Evolutionary conservation across 2,113 vertebrate genomes (phyloP), one percentile per base, ranked within the genome.

Genomic region (Nothocercus julius): DNA sequence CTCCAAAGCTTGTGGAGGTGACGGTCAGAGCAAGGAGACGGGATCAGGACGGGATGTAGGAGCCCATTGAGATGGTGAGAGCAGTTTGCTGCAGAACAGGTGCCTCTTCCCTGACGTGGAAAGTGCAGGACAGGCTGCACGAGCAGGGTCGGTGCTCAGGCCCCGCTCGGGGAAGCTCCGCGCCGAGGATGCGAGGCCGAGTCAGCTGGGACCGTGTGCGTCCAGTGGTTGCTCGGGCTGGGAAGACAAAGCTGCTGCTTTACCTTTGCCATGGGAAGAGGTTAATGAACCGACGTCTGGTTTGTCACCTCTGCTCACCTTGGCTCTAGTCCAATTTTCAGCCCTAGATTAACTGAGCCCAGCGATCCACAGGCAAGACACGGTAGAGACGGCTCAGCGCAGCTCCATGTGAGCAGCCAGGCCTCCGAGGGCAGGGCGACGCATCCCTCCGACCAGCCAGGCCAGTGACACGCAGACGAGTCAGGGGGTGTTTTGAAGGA

Each of bases 261-360:
- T 13, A 7, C 70, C 44, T 15, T 70, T 18, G 72, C 1, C 0
- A 5, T 1, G 58, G 77, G 67, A 53, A 54, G 86, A 95, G 94
- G 93, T 94, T 96, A 96, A 96, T 74, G 93, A 96, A 19, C 58
- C 44, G 54, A 40, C 19, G 85, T 9, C 74, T 84, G 89, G 53
- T 90, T 96, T 96, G 90, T 88, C 96, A 96, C 93, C 93, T 96
- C 88, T 1, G 0, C 30, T 28, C 90, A 93, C 93, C 93, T 85
- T 54, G 86, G 83, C 93, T 92, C 83, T 30, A 76, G 88, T 76
- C 93, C 94, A 92, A 92, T 97, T 97, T 94, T 82, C 96, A 96
- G 88, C 70, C 94, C 66, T 16, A 92, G 84, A 96, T 96, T 40
- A 53, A 84, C 77, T 7, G 86, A 96, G 69, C 77, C 69, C 62